phyloP scores from a whole-genome alignment of 2,888 invertebrate genomes.

The Eilema griseolum region DNA sequence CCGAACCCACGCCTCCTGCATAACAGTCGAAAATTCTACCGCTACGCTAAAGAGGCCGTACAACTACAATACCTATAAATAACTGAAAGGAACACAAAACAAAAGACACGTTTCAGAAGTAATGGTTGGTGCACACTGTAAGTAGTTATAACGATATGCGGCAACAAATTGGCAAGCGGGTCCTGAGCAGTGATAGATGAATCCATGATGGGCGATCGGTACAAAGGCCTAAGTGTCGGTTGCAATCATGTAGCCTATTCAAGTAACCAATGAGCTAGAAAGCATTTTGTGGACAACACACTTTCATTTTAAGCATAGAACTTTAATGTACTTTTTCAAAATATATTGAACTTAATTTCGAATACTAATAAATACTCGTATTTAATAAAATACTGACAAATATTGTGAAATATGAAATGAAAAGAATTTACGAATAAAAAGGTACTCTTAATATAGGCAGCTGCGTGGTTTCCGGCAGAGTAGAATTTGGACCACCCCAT shows the following conservation, averaged over 20 bases:
- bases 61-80: no score
- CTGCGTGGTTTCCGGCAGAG: no score
- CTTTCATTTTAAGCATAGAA: conserved; percentile 1
- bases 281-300: conserved; percentile 46
- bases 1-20: no score
- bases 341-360: no score
- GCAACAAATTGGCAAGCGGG: conserved; percentile 75
- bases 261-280: conserved; percentile 65
- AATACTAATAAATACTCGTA: no score
- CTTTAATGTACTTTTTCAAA: neutral
- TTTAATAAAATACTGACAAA: no score
- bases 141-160: conserved; percentile 67
- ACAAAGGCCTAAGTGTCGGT: conserved; percentile 81
- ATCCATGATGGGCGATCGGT: conserved; percentile 71
- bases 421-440: no score
- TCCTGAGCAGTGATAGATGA: conserved; percentile 79
- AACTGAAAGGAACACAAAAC: neutral
- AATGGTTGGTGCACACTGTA: conserved; percentile 35
- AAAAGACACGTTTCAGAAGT: conserved; percentile 13
- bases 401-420: no score
- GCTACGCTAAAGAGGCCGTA: no score
- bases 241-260: conserved; percentile 81
- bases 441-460: no score
- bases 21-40: no score
- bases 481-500: no score